phyloP scores from a whole-genome alignment of 2,888 invertebrate species.

The Thecocarcelia acutangulata region DNA sequence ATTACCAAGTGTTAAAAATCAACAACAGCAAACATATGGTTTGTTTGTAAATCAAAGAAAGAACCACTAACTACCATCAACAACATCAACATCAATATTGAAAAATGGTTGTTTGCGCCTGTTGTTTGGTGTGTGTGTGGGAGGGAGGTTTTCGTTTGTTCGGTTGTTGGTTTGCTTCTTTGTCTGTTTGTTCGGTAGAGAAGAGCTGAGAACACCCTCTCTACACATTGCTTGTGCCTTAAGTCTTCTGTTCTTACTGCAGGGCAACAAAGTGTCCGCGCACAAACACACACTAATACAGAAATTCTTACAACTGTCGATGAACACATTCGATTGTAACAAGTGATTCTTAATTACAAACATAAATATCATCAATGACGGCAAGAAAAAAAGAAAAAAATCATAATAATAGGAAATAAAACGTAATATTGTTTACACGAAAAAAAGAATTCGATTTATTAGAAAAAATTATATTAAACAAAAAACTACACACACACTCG shows the following conservation, averaged over 20 bases:
- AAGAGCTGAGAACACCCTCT: constrained; percentile 69
- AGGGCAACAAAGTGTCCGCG: not conserved
- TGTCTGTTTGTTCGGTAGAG: not conserved
- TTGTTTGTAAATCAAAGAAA: constrained; percentile 16
- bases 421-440: too few species aligned
- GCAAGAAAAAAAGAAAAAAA: not conserved
- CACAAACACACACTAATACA: not conserved
- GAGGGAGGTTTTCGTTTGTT: constrained; percentile 25
- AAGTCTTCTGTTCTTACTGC: constrained; percentile 76
- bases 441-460: too few species aligned
- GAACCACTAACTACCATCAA: too few species aligned
- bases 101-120: not conserved
- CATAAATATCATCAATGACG: not conserved
- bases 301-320: not conserved
- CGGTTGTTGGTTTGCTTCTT: too few species aligned
- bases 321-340: not conserved
- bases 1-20: not conserved
- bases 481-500: not conserved
- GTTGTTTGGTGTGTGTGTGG: constrained; percentile 25
- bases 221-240: constrained; percentile 74
- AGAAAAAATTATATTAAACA: not conserved
- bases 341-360: not conserved
- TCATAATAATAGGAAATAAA: not conserved
- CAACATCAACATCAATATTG: constrained; percentile 21
- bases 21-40: constrained; percentile 40